Percentiles rank a stretch among this genome's conserved stretches.
Conservation (phyloP, 2,888 invertebrate species). For the Unio delphinus region DNA sequence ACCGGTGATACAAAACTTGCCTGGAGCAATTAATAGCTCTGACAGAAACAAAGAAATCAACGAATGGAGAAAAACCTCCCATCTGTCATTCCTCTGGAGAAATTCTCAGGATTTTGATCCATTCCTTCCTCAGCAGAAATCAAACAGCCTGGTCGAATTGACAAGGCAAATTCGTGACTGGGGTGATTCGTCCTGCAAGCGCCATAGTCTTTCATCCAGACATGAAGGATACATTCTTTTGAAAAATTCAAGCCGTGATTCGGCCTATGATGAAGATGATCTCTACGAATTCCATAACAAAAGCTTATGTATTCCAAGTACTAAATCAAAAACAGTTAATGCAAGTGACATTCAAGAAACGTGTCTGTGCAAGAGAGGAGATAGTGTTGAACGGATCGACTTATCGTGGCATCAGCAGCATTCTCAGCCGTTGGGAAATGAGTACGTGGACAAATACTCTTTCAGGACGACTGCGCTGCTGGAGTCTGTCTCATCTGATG, state of each 20-base stretch:
- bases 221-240: conserved; percentile 50
- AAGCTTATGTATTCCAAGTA: conserved; percentile 8
- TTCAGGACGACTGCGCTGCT: conserved; percentile 11
- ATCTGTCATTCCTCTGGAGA: conserved; percentile 42
- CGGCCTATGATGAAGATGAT: conserved; percentile 45
- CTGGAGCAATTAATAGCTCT: conserved; percentile 15
- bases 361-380: no score
- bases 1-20: conserved; percentile 7
- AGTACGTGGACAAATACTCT: no score
- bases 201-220: conserved; percentile 46
- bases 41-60: conserved; percentile 41
- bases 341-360: no score
- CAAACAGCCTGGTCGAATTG: conserved; percentile 56
- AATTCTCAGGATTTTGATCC: conserved; percentile 35
- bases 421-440: no score
- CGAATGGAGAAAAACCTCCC: conserved; percentile 48
- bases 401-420: no score
- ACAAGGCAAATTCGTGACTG: conserved; percentile 35
- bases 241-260: conserved; percentile 38
- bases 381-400: no score
- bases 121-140: conserved; percentile 42
- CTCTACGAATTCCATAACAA: conserved; percentile 37
- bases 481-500: conserved; percentile 1
- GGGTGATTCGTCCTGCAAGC: conserved; percentile 33
- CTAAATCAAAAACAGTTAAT: neutral